These are phyloP conservation scores for Diorhabda carinulata DNA, from an alignment of 1,140 invertebrate species.

Conservation along the genomic window DNA sequence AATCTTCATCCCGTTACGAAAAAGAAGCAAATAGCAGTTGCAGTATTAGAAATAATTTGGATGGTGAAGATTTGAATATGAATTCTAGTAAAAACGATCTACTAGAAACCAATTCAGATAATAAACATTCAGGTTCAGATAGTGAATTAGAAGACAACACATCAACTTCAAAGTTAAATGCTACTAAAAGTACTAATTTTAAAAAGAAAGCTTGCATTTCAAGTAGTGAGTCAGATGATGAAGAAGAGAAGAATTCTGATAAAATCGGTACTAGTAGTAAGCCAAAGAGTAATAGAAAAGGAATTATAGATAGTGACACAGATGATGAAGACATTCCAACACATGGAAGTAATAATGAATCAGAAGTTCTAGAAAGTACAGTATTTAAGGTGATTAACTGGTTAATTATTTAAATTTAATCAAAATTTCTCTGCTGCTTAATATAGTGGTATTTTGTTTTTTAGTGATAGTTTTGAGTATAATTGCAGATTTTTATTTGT, in stretches of 20 bases:
- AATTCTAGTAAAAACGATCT: background rate
- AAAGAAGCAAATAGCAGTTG: background rate
- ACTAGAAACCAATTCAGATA: background rate
- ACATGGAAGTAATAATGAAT: conserved; percentile 5
- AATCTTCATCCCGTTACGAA: background rate
- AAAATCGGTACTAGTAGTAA: background rate
- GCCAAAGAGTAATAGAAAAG: conserved; percentile 13
- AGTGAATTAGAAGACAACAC: conserved; percentile 11
- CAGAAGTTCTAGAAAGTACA: background rate
- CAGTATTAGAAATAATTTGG: background rate
- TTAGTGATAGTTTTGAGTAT: no score
- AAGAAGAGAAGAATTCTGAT: background rate
- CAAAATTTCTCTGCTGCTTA: no score
- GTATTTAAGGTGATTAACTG: no score
- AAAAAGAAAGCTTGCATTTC: background rate
- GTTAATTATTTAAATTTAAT: no score
- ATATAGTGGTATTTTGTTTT: no score
- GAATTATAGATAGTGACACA: conserved; percentile 29
- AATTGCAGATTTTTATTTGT: no score
- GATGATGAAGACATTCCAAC: conserved; percentile 15
- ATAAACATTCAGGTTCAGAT: background rate
- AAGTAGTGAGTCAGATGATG: background rate
- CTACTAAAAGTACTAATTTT: background rate
- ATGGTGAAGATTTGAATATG: background rate
- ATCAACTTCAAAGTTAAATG: background rate